These are phyloP conservation scores for Drosophila ezoana DNA, from an alignment of 2,888 invertebrate species.

Conservation along the genomic window DNA sequence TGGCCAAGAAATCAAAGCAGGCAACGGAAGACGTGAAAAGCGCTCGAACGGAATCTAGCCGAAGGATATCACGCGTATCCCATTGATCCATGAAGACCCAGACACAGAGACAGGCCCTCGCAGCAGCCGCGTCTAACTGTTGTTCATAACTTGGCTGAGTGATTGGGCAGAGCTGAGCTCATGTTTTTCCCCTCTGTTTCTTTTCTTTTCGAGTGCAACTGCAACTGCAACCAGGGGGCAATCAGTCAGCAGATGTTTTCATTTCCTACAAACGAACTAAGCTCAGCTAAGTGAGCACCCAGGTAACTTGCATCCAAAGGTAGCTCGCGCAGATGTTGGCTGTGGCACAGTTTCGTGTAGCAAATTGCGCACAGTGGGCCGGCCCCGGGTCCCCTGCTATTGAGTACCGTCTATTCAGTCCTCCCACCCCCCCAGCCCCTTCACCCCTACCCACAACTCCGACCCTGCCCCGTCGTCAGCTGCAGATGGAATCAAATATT, in stretches of 20 bases:
- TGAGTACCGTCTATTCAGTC: conserved; percentile 41
- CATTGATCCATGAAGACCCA: conserved; percentile 84
- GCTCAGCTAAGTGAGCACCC: conserved; percentile 62
- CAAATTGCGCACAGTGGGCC: conserved; percentile 78
- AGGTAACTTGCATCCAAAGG: conserved; percentile 46
- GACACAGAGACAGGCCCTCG: conserved; percentile 45
- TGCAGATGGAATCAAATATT: conserved; percentile 79
- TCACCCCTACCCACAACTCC: neutral
- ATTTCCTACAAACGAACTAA: conserved; percentile 74
- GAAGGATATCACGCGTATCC: conserved; percentile 85
- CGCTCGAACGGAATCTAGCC: conserved; percentile 77
- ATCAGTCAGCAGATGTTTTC: conserved; percentile 81
- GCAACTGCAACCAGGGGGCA: conserved; percentile 72
- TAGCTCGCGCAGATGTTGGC: conserved; percentile 71
- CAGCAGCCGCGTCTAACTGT: conserved; percentile 65
- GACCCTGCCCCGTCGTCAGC: conserved; percentile 24
- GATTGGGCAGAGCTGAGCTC: conserved; percentile 65
- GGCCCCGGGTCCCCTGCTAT: conserved; percentile 60
- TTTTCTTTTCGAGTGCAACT: conserved; percentile 30
- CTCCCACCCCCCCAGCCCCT: neutral
- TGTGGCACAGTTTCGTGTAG: conserved; percentile 77
- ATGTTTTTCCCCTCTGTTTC: neutral
- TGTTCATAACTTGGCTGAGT: conserved; percentile 78
- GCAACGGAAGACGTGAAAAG: conserved; percentile 76
- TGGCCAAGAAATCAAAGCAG: conserved; percentile 73